Percentiles rank a stretch among this genome's conserved stretches.
Evolutionary conservation across 2,888 invertebrate species (phyloP).

Genomic region (Pollenia angustigena): DNA sequence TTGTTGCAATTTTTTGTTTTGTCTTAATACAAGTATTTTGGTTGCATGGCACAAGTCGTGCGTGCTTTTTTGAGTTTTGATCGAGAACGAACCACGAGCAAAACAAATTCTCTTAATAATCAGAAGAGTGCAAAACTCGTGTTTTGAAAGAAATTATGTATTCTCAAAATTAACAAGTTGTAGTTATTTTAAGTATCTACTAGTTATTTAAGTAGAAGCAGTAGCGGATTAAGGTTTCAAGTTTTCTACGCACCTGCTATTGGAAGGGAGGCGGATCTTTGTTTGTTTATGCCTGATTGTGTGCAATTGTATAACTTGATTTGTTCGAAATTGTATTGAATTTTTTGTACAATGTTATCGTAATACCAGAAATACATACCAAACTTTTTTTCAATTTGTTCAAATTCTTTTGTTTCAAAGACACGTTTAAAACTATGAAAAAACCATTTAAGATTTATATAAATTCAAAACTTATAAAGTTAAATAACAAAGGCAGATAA

Average conservation of each 20-base stretch:
- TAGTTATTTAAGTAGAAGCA: neutral
- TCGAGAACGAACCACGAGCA: constrained; percentile 56
- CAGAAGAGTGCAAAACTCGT: neutral
- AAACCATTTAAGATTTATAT: constrained; percentile 16
- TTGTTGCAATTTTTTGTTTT: neutral
- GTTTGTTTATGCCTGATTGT: neutral
- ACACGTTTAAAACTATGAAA: constrained; percentile 9
- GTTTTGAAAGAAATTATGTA: neutral
- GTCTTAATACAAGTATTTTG: constrained; percentile 39
- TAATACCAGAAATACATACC: constrained; percentile 55
- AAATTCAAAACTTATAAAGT: neutral
- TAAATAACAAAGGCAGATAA: neutral
- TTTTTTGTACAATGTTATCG: constrained; percentile 17
- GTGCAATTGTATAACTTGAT: neutral
- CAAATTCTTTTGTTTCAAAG: constrained; percentile 12
- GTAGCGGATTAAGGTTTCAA: neutral
- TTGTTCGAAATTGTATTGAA: constrained; percentile 13
- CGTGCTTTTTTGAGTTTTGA: constrained; percentile 38
- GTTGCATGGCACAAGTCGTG: constrained; percentile 60
- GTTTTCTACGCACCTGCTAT: neutral
- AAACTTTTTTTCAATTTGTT: constrained; percentile 1
- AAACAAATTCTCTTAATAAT: neutral
- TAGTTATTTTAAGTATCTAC: neutral
- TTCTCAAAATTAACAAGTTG: neutral
- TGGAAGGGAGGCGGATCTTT: neutral